These are phyloP conservation scores for Dasyornis broadbenti DNA, from an alignment of 2,113 vertebrate genomes.

Conservation along the genomic window DNA sequence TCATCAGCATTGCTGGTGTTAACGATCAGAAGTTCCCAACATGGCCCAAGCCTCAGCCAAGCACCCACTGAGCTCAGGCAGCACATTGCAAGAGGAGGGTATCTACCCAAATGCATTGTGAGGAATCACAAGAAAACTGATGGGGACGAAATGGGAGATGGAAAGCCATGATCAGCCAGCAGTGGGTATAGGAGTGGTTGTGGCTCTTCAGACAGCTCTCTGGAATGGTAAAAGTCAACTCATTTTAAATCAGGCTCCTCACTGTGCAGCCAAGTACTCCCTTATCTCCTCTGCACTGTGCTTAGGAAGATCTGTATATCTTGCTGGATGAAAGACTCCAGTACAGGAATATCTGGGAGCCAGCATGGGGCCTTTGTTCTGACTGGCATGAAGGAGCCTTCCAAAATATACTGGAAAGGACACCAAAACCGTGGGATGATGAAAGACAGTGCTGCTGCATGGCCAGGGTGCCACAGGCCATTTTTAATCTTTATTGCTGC, in stretches of 20 bases:
- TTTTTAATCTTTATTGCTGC: background rate
- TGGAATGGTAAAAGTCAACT: background rate
- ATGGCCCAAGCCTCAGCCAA: background rate
- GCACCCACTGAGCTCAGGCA: background rate
- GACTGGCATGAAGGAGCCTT: background rate
- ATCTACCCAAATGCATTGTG: background rate
- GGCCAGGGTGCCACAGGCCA: background rate
- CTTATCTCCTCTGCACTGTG: background rate
- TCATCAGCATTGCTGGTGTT: background rate
- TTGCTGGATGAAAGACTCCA: background rate
- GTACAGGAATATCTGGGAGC: background rate
- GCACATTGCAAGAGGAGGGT: background rate
- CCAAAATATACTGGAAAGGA: background rate
- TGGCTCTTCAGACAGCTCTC: background rate
- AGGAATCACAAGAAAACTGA: background rate
- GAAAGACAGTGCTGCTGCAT: background rate
- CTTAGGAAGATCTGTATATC: background rate
- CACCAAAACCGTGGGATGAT: background rate
- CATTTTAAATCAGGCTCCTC: background rate
- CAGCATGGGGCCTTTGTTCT: background rate
- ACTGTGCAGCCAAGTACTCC: background rate
- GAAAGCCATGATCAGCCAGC: background rate
- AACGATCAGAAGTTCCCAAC: background rate
- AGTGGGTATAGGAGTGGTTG: background rate
- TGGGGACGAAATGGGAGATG: background rate